Evolutionary conservation across 64 coral and sea anemone genomes (phyloP).

Genomic region (Cladopsammia gracilis): DNA sequence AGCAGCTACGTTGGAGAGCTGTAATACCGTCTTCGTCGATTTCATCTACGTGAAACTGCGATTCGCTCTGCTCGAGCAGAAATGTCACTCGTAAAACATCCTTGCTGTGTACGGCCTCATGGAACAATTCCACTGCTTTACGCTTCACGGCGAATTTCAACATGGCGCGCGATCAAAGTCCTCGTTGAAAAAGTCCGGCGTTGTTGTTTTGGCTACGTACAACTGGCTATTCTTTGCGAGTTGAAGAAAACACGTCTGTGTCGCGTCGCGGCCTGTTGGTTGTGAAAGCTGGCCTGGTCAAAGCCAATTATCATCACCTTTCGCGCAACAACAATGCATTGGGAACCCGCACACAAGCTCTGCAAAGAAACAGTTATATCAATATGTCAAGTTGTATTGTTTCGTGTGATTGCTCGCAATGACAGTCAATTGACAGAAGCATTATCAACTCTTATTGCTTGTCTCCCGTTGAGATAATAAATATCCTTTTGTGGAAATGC

Average conservation of each 20-base stretch:
- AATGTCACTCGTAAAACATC: slow-evolving; percentile 71
- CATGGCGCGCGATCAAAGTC: slow-evolving; percentile 26
- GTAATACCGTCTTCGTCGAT: slow-evolving; percentile 93
- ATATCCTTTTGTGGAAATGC: neutral
- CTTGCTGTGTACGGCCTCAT: slow-evolving; percentile 76
- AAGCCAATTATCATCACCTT: slow-evolving; percentile 24
- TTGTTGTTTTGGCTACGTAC: neutral
- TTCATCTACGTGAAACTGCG: slow-evolving; percentile 87
- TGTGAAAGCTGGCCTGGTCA: neutral
- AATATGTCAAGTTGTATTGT: slow-evolving; percentile 22
- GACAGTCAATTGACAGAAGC: slow-evolving; percentile 22
- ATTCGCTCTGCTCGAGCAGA: slow-evolving; percentile 77
- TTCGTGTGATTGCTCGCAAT: slow-evolving; percentile 14
- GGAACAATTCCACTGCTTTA: slow-evolving; percentile 78
- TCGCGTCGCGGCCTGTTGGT: slow-evolving; percentile 11
- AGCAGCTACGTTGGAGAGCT: slow-evolving; percentile 83
- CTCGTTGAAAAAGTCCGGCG: neutral
- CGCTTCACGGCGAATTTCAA: slow-evolving; percentile 89
- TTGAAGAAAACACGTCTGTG: slow-evolving; percentile 14
- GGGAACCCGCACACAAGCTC: neutral
- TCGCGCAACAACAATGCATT: slow-evolving; percentile 38
- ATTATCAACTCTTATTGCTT: slow-evolving; percentile 19
- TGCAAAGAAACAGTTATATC: slow-evolving; percentile 39
- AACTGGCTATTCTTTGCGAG: neutral
- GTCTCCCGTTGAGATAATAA: slow-evolving; percentile 41